Percentiles rank a stretch among this genome's conserved stretches.
phyloP scores from a whole-genome alignment of 2,888 invertebrate species.

The Acholoe squamosa region DNA sequence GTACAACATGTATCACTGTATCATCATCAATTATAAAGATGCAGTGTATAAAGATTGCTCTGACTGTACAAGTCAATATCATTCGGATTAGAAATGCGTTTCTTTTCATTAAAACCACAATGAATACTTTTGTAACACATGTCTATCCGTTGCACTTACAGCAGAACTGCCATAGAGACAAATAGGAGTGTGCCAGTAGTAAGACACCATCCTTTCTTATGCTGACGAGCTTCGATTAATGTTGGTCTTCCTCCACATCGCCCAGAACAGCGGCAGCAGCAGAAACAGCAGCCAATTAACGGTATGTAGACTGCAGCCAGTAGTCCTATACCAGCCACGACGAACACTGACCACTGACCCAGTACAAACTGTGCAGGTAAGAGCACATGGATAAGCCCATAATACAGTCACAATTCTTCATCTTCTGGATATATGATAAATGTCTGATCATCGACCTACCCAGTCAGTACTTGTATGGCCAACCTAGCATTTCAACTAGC shows the following conservation, averaged over 20 bases:
- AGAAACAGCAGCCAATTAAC: not conserved
- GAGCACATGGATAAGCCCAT: not conserved
- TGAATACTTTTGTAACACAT: not conserved
- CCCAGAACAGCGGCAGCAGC: slow-evolving; percentile 7
- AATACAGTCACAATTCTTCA: not conserved
- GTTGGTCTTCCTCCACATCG: not conserved
- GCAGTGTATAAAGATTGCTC: too few species aligned
- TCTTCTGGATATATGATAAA: not conserved
- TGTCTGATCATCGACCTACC: too few species aligned
- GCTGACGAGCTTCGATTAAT: not conserved
- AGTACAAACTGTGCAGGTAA: not conserved
- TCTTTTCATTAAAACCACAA: too few species aligned
- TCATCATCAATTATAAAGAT: too few species aligned
- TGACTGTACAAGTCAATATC: too few species aligned
- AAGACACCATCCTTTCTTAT: not conserved
- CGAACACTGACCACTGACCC: not conserved
- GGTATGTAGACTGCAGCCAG: not conserved
- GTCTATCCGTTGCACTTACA: not conserved
- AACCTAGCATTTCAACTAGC: not conserved
- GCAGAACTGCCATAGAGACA: not conserved
- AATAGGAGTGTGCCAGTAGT: not conserved
- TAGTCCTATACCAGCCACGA: not conserved
- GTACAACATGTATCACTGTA: not conserved
- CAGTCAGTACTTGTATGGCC: not conserved
- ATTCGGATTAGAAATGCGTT: too few species aligned